phyloP scores from a whole-genome alignment of 2,797 vertebrate genomes.

The Halcyon chelicuti region DNA sequence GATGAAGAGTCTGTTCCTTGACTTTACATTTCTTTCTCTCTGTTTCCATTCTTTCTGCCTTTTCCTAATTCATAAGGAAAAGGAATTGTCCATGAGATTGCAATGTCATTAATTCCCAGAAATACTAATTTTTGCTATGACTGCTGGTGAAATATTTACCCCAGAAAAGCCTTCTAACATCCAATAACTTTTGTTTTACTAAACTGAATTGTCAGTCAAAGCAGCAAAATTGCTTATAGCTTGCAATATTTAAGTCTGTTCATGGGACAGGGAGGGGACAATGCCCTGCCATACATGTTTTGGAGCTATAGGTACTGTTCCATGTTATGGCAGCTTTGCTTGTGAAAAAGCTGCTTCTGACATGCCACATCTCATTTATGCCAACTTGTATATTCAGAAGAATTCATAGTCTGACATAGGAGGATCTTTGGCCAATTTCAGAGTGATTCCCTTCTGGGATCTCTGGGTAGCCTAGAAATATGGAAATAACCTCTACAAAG shows the following conservation, averaged over 20 bases:
- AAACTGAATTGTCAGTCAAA: neutral
- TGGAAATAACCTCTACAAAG: neutral
- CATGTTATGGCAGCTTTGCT: neutral
- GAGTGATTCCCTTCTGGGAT: neutral
- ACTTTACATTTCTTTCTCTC: neutral
- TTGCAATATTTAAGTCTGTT: neutral
- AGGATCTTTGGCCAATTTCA: neutral
- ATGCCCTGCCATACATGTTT: neutral
- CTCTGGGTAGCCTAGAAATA: neutral
- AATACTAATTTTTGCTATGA: neutral
- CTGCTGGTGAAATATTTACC: neutral
- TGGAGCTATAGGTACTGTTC: neutral
- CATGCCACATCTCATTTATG: neutral
- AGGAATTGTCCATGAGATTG: neutral
- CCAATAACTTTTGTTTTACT: neutral
- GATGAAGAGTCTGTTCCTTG: neutral
- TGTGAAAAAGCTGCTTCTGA: neutral
- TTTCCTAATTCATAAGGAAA: neutral
- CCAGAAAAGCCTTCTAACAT: neutral
- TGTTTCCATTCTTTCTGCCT: neutral
- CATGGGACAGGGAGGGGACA: neutral
- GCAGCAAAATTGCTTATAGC: neutral
- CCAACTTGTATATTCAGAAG: neutral
- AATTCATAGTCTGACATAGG: neutral
- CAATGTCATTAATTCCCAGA: neutral